Evolutionary conservation across 2,797 vertebrate genomes (phyloP), one percentile per base, ranked within the genome.

Genomic region (Gila robusta): DNA sequence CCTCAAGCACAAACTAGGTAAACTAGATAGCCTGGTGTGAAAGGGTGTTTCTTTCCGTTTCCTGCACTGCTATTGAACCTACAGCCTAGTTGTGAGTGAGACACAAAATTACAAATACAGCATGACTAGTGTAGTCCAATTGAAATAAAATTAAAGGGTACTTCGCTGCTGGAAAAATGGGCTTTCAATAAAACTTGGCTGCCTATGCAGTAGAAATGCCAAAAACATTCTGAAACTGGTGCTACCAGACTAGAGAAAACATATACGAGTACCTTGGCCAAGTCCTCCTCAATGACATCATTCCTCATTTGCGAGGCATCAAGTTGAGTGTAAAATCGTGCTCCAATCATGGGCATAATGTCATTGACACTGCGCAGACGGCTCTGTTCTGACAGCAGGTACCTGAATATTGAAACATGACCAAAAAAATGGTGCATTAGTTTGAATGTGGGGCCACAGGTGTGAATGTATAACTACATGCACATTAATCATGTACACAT

Each of bases 341-440:
- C 98, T 91, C 98, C 98, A 49, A 99, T 99, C 98, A 99, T 99
- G 7, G 98, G 98, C 98, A 99, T 99, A 88, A 99, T 99, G 94
- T 99, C 98, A 89, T 99, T 99, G 89, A 99, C 98, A 85, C 98
- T 99, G 90, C 98, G 97, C 93, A 99, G 95, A 81, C 98, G 96
- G 90, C 97, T 98, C 95, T 99, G 98, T 92, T 99, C 98, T 0
- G 98, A 98, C 94, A 99, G 96, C 94, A 99, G 96, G 94, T 99
- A 99, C 92, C 98, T 97, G 88, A 49, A 85, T 67, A 54, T 0
- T 23, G 5, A 87, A 86, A 82, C n/a, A 44, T 47, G 26, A 49
- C 5, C 7, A 47, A 35, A 64, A 17, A 17, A 44, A 35, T 0
- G 4, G 3, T 28, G 12, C 21, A 64, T 26, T 17, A 64, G 70